Percentiles rank a stretch among this genome's conserved stretches.
Conservation (phyloP, 2,888 invertebrate species). For the Epinotia bilunana region DNA sequence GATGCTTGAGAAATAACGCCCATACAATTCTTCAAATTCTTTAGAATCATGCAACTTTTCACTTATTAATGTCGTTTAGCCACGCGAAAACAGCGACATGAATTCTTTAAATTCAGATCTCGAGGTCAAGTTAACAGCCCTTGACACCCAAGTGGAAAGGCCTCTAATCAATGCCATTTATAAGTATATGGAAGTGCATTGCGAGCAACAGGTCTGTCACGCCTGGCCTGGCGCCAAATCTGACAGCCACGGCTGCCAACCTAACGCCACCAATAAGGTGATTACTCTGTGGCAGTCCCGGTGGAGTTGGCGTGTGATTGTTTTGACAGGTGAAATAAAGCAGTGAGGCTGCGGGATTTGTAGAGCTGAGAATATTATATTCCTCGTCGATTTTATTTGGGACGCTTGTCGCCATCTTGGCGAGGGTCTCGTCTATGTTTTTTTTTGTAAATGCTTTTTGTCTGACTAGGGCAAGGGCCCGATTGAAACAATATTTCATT, state of each 20-base stretch:
- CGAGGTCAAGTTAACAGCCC: neutral
- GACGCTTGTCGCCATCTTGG: too few species aligned
- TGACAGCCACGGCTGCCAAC: constrained; percentile 58
- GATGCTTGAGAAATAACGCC: too few species aligned
- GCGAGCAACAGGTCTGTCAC: constrained; percentile 65
- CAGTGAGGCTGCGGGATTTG: neutral
- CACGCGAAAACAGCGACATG: neutral
- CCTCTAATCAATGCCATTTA: constrained; percentile 50
- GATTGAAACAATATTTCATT: too few species aligned
- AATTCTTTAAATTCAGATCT: neutral
- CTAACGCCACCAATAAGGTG: constrained; percentile 47
- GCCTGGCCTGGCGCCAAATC: constrained; percentile 66
- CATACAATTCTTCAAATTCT: neutral
- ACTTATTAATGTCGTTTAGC: neutral
- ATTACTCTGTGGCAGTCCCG: constrained; percentile 45
- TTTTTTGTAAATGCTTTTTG: too few species aligned
- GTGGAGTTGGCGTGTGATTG: neutral
- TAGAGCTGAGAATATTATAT: neutral
- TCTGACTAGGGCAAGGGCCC: too few species aligned
- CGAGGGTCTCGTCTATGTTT: too few species aligned
- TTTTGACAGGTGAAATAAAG: constrained; percentile 18
- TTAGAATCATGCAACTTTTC: neutral
- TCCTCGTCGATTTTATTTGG: too few species aligned
- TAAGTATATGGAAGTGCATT: constrained; percentile 27
- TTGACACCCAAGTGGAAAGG: constrained; percentile 8